Evolutionary conservation across 2,797 vertebrate genomes (phyloP).

Genomic region (Echeneis naucrates): DNA sequence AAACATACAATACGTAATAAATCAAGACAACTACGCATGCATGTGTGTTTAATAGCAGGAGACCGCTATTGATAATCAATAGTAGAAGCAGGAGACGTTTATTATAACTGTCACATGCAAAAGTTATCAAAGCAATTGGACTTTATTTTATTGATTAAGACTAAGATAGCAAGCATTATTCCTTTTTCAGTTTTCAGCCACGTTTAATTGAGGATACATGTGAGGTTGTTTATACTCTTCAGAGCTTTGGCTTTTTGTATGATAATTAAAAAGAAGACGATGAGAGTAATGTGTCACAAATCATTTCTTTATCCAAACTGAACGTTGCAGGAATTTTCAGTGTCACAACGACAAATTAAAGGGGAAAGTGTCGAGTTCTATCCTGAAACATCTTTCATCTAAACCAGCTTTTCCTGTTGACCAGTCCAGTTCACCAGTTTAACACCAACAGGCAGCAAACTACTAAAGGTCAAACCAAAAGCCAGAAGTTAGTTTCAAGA

Average conservation of each 20-base stretch:
- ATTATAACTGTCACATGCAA: neutral
- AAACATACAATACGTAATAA: neutral
- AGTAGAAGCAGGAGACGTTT: neutral
- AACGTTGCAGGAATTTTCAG: neutral
- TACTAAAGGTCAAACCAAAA: neutral
- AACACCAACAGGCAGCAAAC: no score
- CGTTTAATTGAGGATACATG: no score
- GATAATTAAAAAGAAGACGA: neutral
- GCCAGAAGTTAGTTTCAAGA: slow-evolving; percentile 19
- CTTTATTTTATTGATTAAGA: neutral
- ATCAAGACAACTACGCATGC: neutral
- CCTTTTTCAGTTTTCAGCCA: no score
- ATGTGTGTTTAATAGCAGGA: no score
- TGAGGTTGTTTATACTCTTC: neutral
- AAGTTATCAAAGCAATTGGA: neutral
- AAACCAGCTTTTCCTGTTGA: neutral
- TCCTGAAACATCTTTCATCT: neutral
- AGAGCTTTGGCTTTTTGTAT: neutral
- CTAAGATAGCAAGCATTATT: no score
- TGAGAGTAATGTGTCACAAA: neutral
- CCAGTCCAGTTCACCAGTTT: no score
- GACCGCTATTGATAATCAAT: neutral
- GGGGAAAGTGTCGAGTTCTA: neutral
- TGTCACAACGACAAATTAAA: neutral
- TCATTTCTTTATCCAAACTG: neutral